Base-by-base conservation (phyloP, 2,797 vertebrate species). In the Eleutherodactylus coqui region DNA sequence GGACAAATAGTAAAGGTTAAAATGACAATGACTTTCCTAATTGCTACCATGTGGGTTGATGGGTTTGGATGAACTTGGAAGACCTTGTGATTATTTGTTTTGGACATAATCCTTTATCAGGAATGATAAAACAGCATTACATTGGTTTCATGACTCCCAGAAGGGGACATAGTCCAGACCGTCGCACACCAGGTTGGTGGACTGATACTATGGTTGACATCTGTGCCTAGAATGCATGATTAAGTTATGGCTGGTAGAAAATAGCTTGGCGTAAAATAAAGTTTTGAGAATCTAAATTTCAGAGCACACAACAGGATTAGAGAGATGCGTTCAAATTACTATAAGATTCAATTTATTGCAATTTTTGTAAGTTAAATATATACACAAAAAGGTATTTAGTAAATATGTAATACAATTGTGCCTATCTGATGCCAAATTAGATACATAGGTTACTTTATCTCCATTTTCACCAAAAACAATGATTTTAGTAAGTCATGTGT, bases 221-320 rank as follows among this genome's bases (percentile, higher is more conserved):
- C 81, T 87, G 81, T 79, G 51, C 24, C 62, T 70, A 49, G 34
- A 32, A 83, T 43, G 60, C 70, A 82, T 86, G 85, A 86, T 86
- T 86, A 82, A 53, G 58, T 67, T 86, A 75, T 21, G 32, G 38
- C 27, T 69, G 76, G 49, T 67, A 85, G 11, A 34, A 27, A 36
- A 55, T 49, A 34, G 34, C 43, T 69, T 79, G 84, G 47, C 64
- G 2, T n/a, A 9, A 70, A 51, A 70, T 24, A 70, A 36, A 29
- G 36, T 9, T 45, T 36, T 58, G 6, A 43, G 41, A 62, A 13
- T 64, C 34, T 29, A 62, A 38, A 32, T 29, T 29, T 62, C 3
- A 32, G 41, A 24, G 6, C 38, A 43, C 19, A 11, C 38, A 4
- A 1, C 2, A 9, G 36, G 6, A 29, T 45, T 9, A 45, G 47